phyloP scores from a whole-genome alignment of 2,888 invertebrate species.

The Apamea monoglypha region DNA sequence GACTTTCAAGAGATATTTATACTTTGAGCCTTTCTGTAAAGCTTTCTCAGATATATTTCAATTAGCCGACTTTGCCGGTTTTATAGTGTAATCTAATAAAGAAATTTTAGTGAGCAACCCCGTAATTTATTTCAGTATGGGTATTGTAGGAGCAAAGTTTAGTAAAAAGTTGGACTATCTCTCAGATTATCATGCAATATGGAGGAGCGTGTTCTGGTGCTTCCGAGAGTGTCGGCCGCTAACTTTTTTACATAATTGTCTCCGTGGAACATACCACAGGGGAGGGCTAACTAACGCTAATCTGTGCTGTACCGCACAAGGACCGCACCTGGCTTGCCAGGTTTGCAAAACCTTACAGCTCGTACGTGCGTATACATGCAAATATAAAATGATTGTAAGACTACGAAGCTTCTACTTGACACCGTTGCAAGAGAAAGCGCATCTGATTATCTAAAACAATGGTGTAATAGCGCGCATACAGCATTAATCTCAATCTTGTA shows the following conservation, averaged over 20 bases:
- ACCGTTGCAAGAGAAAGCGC: conserved; percentile 70
- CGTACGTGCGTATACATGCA: conserved; percentile 17
- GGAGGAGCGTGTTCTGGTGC: conserved; percentile 56
- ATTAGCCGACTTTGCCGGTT: conserved; percentile 43
- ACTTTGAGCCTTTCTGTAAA: conserved; percentile 2
- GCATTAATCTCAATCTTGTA: conserved; percentile 48
- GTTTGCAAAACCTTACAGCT: conserved; percentile 36
- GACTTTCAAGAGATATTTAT: not conserved
- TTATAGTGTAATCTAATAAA: conserved; percentile 61
- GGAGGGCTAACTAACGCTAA: conserved; percentile 52
- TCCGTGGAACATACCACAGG: conserved; percentile 43
- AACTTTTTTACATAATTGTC: conserved; percentile 68
- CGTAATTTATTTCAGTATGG: conserved; percentile 59
- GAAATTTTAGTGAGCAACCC: conserved; percentile 55
- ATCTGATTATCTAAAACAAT: conserved; percentile 72
- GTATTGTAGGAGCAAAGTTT: conserved; percentile 62
- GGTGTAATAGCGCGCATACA: conserved; percentile 55
- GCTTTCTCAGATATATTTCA: conserved; percentile 33
- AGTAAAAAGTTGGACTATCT: conserved; percentile 70
- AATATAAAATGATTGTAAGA: conserved; percentile 48
- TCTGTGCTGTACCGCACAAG: conserved; percentile 38
- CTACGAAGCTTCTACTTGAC: conserved; percentile 57
- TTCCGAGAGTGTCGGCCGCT: conserved; percentile 50
- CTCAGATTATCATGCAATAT: conserved; percentile 71
- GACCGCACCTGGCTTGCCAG: conserved; percentile 7